Base-by-base conservation (phyloP, 2,797 vertebrate species). In the Nasua narica region DNA sequence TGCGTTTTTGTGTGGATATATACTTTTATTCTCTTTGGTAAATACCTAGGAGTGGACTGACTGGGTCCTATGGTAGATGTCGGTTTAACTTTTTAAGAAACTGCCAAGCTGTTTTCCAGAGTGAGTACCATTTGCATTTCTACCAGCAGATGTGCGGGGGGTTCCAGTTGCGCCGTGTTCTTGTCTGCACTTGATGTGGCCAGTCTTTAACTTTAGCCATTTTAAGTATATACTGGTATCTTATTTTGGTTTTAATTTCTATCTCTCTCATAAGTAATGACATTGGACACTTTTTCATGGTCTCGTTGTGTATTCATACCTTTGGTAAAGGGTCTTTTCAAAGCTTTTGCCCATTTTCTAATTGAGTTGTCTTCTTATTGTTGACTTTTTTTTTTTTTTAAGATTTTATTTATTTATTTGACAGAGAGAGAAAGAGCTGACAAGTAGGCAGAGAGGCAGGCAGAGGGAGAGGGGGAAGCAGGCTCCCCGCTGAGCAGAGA, bases 301-400 rank as follows among this genome's bases (percentile, higher is more conserved):
- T 82, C 21, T 70, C 40, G 27, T 43, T 72, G 62, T 18, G 40
- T 81, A 43, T 87, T 88, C 35, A n/a, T 35, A 13, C 54, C 69
- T 96, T 94, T 96, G 69, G 25, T 87, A 35, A 81, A 74, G 37
- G 37, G 5, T 74, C 76, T 85, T 84, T 92, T 95, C 16, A 65
- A 37, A 32, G 65, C 21, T 72, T 82, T 87, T 79, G 54, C 46
- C 46, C 25, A 65, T 87, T 67, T 91, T 86, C 54, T 32, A 72
- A 19, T 60, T 72, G 60, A 14, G 52, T 72, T 72, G 32, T 54
- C 65, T 52, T 60, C 40, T 58, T 72, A 43, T 16, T 67, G 37
- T 62, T 50, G 56, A 89, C 29, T 83, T 94, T 35, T 48, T n/a
- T n/a, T n/a, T n/a, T n/a, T n/a, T n/a, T n/a, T n/a, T n/a, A n/a